Evolutionary conservation across 2,113 vertebrate species (phyloP), one percentile per base, ranked within the genome.

Genomic region (Urocolius indicus): DNA sequence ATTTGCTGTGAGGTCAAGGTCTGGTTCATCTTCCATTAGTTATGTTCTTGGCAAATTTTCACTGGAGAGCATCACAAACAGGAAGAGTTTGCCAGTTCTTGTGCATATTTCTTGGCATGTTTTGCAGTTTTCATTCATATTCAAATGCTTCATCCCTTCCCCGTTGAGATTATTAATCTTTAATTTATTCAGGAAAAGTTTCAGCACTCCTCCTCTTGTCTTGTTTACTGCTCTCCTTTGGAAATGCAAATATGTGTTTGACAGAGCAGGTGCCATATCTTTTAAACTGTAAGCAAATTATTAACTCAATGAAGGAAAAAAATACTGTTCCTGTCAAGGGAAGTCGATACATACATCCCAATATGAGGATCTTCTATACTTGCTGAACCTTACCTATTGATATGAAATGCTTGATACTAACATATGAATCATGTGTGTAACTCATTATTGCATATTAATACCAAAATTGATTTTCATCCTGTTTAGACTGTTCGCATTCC

Each of bases 151-250:
- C 73, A 72, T 87, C 80, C 87, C 18, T 89, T 92, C 38, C 46
- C 46, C 6, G 36, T 65, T n/a, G 76, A 93, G 80, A 84, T 84
- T 80, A 88, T 80, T 91, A 80, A 84, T 93, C 73, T 84, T 84
- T 92, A 90, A 96, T 96, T 92, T 95, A 95, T 97, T 95, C 76
- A 7, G 86, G 73, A 78, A 84, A 96, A 95, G 89, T 96, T 96
- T 93, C 68, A 90, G 61, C 24, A 43, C 68, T 92, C 76, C 83
- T 94, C 93, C 89, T 57, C 72, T 90, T 59, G 57, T 87, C 93
- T 87, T 89, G 73, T 97, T 95, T 93, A 80, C 89, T 89, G 65
- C 86, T 90, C 34, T 89, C n/a, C 84, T 94, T 94, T 97, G 89
- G 89, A 96, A 94, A 97, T 96, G 93, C 86, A 97, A 94, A 96